Base-by-base conservation (phyloP, 2,797 vertebrate genomes). In the Hippocampus kuda region DNA sequence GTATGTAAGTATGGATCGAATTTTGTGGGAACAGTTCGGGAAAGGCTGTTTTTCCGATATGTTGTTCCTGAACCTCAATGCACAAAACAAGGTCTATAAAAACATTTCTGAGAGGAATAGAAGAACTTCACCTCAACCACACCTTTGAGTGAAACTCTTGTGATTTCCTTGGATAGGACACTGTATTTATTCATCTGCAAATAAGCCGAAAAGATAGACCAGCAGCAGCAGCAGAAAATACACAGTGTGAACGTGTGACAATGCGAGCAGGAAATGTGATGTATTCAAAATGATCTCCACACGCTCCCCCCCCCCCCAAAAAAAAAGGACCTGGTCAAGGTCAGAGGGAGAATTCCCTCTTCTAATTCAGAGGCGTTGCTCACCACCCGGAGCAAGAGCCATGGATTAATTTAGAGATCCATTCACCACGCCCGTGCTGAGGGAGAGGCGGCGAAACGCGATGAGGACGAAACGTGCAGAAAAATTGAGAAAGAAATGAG, bases 371-470 rank as follows among this genome's bases (percentile, higher is more conserved):
- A 73, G 68, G 16, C 69, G 6, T 72, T 70, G 77, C 80, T 82
- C 78, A 66, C 57, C 71, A 83, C 81, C 81, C 80, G 26, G 67
- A 85, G 84, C 79, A 81, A 83, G 73, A 82, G 80, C 79, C 80
- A 80, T 65, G 82, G 82, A 87, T 86, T 89, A 78, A 87, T 86
- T 88, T 85, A 81, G 80, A 86, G 81, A 86, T 83, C 79, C 79
- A 87, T 89, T 88, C 82, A 81, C 81, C 78, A 82, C 44, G 76
- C 71, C 67, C 76, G 75, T 72, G 76, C 70, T 70, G 67, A 64
- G 68, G 67, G 64, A 74, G 69, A 65, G 69, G 64, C 12, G 5
- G 70, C 54, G 72, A 79, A 77, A 85, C 3, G 68, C 64, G 73
- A 75, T 34, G 41, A 72, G 72, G 59, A 72, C 80, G 7, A 70